A percentile compares a stretch with the other conserved stretches of the same genome.
Conservation (phyloP, 2,888 invertebrate species). For the Drosophila monieri region DNA sequence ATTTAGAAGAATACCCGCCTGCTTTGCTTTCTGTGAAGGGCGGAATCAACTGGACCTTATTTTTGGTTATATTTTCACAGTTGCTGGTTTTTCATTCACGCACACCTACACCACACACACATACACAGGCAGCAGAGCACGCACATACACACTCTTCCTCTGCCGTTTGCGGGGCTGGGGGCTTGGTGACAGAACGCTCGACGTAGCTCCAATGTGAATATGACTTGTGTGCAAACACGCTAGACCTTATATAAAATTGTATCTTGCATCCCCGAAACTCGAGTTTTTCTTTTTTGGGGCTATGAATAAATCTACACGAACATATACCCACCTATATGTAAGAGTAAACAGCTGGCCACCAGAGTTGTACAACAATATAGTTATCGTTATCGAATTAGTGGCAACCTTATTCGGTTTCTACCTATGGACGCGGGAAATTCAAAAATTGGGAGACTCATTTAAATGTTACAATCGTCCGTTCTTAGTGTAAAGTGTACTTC, state of each 20-base stretch:
- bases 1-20: slow-evolving; percentile 6
- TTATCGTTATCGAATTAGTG: not conserved
- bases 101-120: slow-evolving; percentile 50
- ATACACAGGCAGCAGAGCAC: slow-evolving; percentile 33
- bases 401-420: not conserved
- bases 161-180: slow-evolving; percentile 28
- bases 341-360: slow-evolving; percentile 56
- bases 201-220: slow-evolving; percentile 1
- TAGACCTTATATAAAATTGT: slow-evolving; percentile 41
- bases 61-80: slow-evolving; percentile 76
- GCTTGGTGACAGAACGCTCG: not conserved
- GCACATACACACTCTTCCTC: slow-evolving; percentile 32
- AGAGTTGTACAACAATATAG: not conserved
- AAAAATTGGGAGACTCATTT: not conserved
- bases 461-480: too few species aligned
- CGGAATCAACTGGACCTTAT: slow-evolving; percentile 55
- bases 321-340: slow-evolving; percentile 41
- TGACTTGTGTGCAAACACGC: slow-evolving; percentile 29
- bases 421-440: not conserved
- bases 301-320: slow-evolving; percentile 60
- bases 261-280: slow-evolving; percentile 38
- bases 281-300: slow-evolving; percentile 41
- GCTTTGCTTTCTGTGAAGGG: slow-evolving; percentile 17
- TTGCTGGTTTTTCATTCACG: slow-evolving; percentile 73
- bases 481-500: too few species aligned